These are phyloP conservation scores for Arctopsyche grandis DNA, from an alignment of 1,140 invertebrate species.

Conservation along the genomic window DNA sequence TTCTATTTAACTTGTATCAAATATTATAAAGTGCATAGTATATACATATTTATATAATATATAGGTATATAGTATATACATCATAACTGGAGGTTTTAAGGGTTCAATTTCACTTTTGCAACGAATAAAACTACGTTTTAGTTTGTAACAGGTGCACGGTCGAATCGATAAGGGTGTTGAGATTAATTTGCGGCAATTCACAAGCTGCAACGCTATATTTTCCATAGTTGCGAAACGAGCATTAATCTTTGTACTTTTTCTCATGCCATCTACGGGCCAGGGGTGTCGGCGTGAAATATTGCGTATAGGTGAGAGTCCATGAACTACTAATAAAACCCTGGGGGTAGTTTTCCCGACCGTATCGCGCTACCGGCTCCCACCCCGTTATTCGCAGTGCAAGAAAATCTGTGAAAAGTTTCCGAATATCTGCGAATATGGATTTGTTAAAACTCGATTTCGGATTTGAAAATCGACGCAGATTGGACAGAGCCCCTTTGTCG, in stretches of 20 bases:
- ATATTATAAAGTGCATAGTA: no score
- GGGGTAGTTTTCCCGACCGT: conserved; percentile 25
- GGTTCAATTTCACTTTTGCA: neutral
- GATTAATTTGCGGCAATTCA: neutral
- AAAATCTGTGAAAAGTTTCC: neutral
- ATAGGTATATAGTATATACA: no score
- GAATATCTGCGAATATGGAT: neutral
- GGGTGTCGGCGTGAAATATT: conserved; percentile 30
- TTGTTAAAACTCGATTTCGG: neutral
- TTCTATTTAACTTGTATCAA: no score
- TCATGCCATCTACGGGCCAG: neutral
- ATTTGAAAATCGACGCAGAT: neutral
- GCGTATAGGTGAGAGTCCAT: conserved; percentile 50
- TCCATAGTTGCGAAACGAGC: conserved; percentile 24
- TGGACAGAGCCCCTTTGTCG: neutral
- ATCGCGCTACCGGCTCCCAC: neutral
- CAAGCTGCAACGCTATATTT: neutral
- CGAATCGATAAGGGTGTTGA: no score
- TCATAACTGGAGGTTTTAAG: no score
- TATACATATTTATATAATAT: no score
- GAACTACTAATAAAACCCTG: conserved; percentile 48
- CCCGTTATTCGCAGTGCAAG: neutral
- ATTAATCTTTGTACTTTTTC: conserved; percentile 35
- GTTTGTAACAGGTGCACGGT: no score
- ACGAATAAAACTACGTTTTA: neutral